Base-by-base conservation (phyloP, 2,888 invertebrate species). In the Metellina segmentata region DNA sequence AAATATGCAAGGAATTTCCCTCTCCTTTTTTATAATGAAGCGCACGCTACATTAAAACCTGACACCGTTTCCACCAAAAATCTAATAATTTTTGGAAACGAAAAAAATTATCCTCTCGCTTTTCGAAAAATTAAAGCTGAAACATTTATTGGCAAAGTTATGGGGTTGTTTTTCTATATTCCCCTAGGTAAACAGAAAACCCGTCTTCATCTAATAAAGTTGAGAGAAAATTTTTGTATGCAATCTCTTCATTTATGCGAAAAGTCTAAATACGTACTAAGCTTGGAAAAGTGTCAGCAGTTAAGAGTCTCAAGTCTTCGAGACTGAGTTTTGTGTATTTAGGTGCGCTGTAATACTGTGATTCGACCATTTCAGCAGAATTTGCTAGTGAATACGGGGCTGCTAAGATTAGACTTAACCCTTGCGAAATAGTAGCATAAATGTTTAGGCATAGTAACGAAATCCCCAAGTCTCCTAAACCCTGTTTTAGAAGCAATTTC, bases 31-130 rank as follows among this genome's bases (percentile, higher is more conserved):
- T 79, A 52, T n/a, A 11, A 61, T 34, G 34, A 51, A 34, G 34
- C 7, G 19, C 72, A 20, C 72, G 72, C n/a, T 16, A 8, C 51
- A 61, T 13, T 79, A 20, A 61, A 79, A 79, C 34, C 19, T 61
- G 79, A 69, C 79, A 79, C 61, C 61, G 61, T 79, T 79, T 69
- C 61, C 11, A 16, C 16, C 61, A 61, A 61, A 61, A 61, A 61
- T 61, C 61, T 61, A 61, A 61, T 61, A 11, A 61, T 61, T 61
- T 11, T 16, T 34, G 34, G n/a, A 13, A 61, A 61, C 61, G 61
- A 61, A 8, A 16, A 61, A 61, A 61, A 34, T 34, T 34, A 34
- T 34, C 34, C 34, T 34, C 34, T 34, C 34, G 34, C 34, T 34
- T 34, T 34, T 34, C 34, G 34, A 34, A 34, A 34, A 2, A 34